Evolutionary conservation across 1,140 invertebrate genomes (phyloP), one percentile per base, ranked within the genome.

Genomic region (Trachymyrmex cornetzi): DNA sequence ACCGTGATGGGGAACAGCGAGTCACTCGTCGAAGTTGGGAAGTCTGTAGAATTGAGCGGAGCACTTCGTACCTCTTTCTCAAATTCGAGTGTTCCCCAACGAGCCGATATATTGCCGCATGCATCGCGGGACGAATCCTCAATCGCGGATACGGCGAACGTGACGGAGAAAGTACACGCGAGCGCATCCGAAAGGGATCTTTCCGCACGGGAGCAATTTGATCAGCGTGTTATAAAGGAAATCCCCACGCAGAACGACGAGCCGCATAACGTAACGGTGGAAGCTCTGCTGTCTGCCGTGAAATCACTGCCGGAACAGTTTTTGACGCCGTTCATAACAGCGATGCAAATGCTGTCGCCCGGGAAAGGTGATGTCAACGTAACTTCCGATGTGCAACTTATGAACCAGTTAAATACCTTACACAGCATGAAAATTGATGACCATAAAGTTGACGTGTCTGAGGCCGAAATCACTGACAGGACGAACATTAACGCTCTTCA

Each of bases 221-320:
- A 74, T 75, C 69, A 19, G 27, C 24, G 27, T 30, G 12, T 61
- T 7, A 12, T 14, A 6, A 48, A 5, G 12, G 38, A 34, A 61
- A 34, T 61, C n/a, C 24, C 69, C 38, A 34, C 3, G 7, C 69
- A 81, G 27, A 71, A 82, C 1, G 53, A 67, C 50, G 80, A 86
- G 22, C 48, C 89, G 19, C 89, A 85, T 9, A 57, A 61, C 30
- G 86, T 82, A 24, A 85, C 94, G 24, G 90, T 95, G 34, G 92
- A 95, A 9, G 91, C 94, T 79, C 88, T 95, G 19, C 86, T 95
- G 75, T 91, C 92, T 11, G 93, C 92, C 0, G 91, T 95, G 87
- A 95, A 90, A 89, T 94, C 93, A 66, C 67, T 95, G 53, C 94
- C 95, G 2, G 93, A 95, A 71, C 93, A 95, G 86, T 86, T 95